Evolutionary conservation across 2,797 vertebrate species (phyloP), one percentile per base, ranked within the genome.

Genomic region (Falco columbarius): DNA sequence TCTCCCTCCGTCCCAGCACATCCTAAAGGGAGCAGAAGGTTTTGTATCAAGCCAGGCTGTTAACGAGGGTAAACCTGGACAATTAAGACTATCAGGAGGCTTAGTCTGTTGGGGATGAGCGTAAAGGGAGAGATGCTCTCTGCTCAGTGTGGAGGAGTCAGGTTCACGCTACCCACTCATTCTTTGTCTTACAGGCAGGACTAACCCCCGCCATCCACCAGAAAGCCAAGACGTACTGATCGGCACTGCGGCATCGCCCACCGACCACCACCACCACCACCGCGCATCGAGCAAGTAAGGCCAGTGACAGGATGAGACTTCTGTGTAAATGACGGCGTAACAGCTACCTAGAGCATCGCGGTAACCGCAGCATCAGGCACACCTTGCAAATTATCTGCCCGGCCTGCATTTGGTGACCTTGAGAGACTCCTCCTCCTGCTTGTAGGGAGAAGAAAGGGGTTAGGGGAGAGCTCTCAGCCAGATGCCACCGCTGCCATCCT

Each of bases 1-100:
- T 82, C 86, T 95, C 83, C 91, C 86, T 84, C 49, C 20, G 19
- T 76, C 86, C 83, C 95, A 96, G 83, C 93, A 95, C 92, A 90
- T 40, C 89, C 91, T 80, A 68, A 94, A 93, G 92, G 89, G 91
- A 86, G 88, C 91, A 90, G 77, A 62, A 81, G 68, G 86, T 56
- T 93, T 81, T 0, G 1, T 70, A 74, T 87, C 74, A 87, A 91
- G 89, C 79, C 79, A 74, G 89, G 86, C 82, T 84, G 68, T 66
- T 81, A 61, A 8, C 1, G 15, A 72, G 63, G 2, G 22, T 34
- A 62, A 76, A 82, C 91, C 86, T 88, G 81, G 84, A 56, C 63
- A 72, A 1, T 44, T 81, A 42, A 63, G 86, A 74, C 49, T 80
- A 12, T 40, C 4, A 0, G 1, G 34, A 86, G 63, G 88, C 49